phyloP scores from a whole-genome alignment of 37 sponge, comb jelly and placozoan genomes.

The Chondrosia reniformis region DNA sequence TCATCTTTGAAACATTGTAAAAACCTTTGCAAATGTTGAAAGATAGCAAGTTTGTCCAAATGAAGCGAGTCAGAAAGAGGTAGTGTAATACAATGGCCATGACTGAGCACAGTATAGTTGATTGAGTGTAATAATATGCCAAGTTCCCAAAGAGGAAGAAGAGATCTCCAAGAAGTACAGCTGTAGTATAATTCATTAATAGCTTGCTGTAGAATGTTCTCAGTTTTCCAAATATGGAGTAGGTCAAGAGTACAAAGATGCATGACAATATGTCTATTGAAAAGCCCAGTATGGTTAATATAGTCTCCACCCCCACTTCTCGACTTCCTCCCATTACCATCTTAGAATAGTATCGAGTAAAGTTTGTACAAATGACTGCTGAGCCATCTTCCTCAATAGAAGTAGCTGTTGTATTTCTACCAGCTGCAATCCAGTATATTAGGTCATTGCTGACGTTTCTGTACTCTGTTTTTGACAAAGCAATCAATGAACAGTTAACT shows the following conservation, averaged over 20 bases:
- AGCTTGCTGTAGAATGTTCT: neutral
- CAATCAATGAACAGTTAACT: neutral
- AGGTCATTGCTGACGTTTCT: neutral
- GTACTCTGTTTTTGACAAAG: neutral
- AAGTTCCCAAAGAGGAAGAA: slow-evolving; percentile 23
- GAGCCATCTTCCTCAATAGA: neutral
- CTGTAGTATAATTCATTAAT: neutral
- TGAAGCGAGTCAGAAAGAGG: slow-evolving; percentile 41
- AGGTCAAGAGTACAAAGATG: neutral
- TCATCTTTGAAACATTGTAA: neutral
- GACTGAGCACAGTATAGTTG: neutral
- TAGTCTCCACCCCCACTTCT: neutral
- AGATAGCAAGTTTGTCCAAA: slow-evolving; percentile 42
- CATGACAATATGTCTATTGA: neutral
- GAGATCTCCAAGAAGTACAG: neutral
- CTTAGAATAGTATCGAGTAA: neutral
- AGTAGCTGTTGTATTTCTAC: neutral
- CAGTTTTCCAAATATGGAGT: neutral
- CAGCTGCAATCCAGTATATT: neutral
- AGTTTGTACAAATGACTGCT: neutral
- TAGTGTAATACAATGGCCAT: slow-evolving; percentile 39
- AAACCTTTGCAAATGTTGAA: slow-evolving; percentile 2
- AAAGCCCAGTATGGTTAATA: neutral
- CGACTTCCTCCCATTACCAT: neutral
- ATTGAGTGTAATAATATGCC: neutral